Evolutionary conservation across 2,113 vertebrate species (phyloP).

Genomic region (Apistogramma diplotaenia): DNA sequence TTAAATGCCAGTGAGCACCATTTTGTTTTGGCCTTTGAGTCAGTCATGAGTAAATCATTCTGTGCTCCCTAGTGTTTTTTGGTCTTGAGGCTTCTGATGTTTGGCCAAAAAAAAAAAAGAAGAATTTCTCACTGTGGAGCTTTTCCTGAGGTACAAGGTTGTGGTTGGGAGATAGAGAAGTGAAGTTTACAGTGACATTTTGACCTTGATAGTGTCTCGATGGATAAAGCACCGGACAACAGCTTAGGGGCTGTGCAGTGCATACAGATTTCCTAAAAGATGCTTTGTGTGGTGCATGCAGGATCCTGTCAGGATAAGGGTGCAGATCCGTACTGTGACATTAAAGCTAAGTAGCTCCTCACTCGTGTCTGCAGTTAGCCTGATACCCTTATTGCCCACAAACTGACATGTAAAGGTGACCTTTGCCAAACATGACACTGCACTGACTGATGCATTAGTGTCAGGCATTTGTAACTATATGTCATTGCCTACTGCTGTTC

Average conservation of each 20-base stretch:
- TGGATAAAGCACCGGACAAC: constrained; percentile 44
- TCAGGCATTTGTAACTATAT: constrained; percentile 4
- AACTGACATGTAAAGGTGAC: constrained; percentile 1
- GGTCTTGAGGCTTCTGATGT: constrained; percentile 19
- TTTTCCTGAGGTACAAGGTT: constrained; percentile 17
- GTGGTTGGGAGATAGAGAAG: background rate
- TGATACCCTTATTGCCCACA: background rate
- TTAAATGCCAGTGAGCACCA: constrained; percentile 52
- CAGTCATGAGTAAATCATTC: constrained; percentile 51
- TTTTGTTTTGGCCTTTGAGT: constrained; percentile 60
- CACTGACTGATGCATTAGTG: constrained; percentile 13
- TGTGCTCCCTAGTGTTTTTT: constrained; percentile 6
- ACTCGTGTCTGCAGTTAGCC: background rate
- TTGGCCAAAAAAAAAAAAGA: constrained; percentile 11
- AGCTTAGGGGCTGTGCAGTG: constrained; percentile 19
- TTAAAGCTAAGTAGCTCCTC: background rate
- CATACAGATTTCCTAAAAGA: constrained; percentile 31
- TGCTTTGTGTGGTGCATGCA: background rate
- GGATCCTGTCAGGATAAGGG: background rate
- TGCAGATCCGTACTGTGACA: background rate
- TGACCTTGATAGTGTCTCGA: constrained; percentile 51
- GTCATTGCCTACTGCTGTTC: constrained; percentile 47
- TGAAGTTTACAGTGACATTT: constrained; percentile 51
- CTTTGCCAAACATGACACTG: constrained; percentile 25
- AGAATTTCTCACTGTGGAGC: constrained; percentile 25